Base-by-base conservation (phyloP, 2,113 vertebrate genomes). In the Tichodroma muraria region DNA sequence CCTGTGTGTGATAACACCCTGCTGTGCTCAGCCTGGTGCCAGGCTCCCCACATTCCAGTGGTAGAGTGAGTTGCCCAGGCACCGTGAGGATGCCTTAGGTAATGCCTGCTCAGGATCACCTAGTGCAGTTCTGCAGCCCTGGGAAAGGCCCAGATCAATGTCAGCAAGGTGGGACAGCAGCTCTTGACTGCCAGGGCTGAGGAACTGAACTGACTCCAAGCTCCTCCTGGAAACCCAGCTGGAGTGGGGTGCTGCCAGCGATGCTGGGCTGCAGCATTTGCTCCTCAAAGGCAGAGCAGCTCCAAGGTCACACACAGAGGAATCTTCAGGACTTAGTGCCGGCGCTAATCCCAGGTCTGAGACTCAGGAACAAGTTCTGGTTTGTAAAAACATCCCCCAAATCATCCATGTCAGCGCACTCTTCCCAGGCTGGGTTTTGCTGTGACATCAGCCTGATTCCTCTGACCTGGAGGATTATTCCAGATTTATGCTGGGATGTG, bases 71-170 rank as follows among this genome's bases (percentile, higher is more conserved):
- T 21, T 73, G 53, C 2, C 70, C 21, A 6, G 13, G 52, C 4
- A 7, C 23, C 11, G 18, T 11, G 13, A 56, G 57, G 61, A 8
- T 49, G 28, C 37, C 45, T 17, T 6, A 13, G 56, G 15, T 5
- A 9, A 38, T 38, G 0, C 22, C 40, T 25, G 45, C 50, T 31
- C 69, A 21, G 65, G 56, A 5, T 17, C 23, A 15, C n/a, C 35
- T 23, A 6, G 21, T 0, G 2, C 0, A 1, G 54, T 4, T 49
- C 54, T 77, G 50, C 24, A 15, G 66, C 59, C n/a, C 21, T 7
- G 1, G 44, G 68, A 17, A 38, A 23, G 68, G 72, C 21, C 0
- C 0, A 1, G 68, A 20, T 1, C 0, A 2, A 28, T 16, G 56
- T 45, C 27, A 64, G 53, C 25, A 5, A 25, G 40, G 63, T 38